These are phyloP conservation scores for Pandemis corylana DNA, from an alignment of 2,888 invertebrate genomes.

Conservation along the genomic window DNA sequence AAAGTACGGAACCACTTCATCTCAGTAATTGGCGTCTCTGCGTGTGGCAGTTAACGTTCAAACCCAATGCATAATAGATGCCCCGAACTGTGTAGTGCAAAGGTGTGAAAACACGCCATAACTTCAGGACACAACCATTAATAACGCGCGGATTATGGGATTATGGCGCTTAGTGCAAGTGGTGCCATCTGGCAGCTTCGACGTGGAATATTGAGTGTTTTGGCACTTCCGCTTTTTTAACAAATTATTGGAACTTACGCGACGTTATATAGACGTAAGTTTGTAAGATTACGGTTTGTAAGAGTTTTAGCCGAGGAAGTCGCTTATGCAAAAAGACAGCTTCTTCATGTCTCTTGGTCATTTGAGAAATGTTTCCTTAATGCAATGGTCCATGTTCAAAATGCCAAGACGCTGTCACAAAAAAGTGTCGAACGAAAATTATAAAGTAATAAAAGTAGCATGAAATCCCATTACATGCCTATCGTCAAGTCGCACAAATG, in stretches of 20 bases:
- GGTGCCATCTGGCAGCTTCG: conserved; percentile 49
- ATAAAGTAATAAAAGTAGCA: too few relatives aligned
- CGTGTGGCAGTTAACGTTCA: background rate
- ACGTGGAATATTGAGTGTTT: conserved; percentile 2
- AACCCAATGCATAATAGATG: conserved; percentile 8
- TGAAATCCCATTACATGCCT: too few relatives aligned
- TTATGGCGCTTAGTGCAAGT: conserved; percentile 49
- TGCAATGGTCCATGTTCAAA: too few relatives aligned
- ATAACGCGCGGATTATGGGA: conserved; percentile 52
- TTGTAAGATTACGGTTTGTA: too few relatives aligned
- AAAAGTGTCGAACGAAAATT: too few relatives aligned
- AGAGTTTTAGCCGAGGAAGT: too few relatives aligned
- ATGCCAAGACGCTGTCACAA: too few relatives aligned
- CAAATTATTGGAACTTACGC: background rate
- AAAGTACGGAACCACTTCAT: too few relatives aligned
- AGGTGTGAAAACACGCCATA: conserved; percentile 55
- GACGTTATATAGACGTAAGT: background rate
- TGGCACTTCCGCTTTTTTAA: conserved; percentile 10
- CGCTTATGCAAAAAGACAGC: too few relatives aligned
- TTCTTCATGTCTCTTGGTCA: too few relatives aligned
- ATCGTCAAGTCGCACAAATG: too few relatives aligned
- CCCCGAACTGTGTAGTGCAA: conserved; percentile 30
- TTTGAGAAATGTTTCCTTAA: too few relatives aligned
- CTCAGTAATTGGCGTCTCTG: background rate
- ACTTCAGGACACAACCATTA: conserved; percentile 47